Conservation (phyloP, 2,888 invertebrate genomes). For the Orthosia gothica region DNA sequence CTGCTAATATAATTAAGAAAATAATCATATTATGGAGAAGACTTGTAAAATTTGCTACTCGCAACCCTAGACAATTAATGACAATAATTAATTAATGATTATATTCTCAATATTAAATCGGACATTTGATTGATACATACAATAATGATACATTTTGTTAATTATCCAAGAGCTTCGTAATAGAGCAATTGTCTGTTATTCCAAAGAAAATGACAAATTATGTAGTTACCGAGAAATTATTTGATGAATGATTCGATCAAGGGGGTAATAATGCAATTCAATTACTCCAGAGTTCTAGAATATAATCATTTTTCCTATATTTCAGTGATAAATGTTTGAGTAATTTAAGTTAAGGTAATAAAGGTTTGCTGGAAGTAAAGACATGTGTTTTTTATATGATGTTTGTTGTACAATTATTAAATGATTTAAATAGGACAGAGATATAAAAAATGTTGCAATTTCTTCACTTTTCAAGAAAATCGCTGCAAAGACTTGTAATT, state of each 20-base stretch:
- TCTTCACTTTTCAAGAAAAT: neutral
- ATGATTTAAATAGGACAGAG: neutral
- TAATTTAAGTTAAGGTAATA: too few species aligned
- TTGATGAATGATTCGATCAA: slow-evolving; percentile 30
- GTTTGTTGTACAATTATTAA: too few species aligned
- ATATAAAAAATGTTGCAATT: neutral
- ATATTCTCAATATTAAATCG: slow-evolving; percentile 34
- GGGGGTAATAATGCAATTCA: slow-evolving; percentile 4
- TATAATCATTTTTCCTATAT: neutral
- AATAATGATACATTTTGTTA: slow-evolving; percentile 45
- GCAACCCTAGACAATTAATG: slow-evolving; percentile 33
- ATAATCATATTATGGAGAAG: neutral
- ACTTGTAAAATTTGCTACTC: neutral
- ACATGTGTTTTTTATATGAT: too few species aligned
- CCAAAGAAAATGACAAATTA: slow-evolving; percentile 11
- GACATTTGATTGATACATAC: slow-evolving; percentile 21
- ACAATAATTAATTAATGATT: too few species aligned
- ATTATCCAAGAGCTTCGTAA: slow-evolving; percentile 36
- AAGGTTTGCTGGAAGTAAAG: too few species aligned
- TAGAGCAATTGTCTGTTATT: slow-evolving; percentile 49
- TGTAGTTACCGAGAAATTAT: slow-evolving; percentile 22
- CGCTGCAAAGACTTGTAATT: neutral
- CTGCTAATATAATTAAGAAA: too few species aligned
- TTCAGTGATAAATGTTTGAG: neutral
- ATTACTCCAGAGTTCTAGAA: neutral